Conservation (phyloP, 2,797 vertebrate species). For the Trachurus trachurus region DNA sequence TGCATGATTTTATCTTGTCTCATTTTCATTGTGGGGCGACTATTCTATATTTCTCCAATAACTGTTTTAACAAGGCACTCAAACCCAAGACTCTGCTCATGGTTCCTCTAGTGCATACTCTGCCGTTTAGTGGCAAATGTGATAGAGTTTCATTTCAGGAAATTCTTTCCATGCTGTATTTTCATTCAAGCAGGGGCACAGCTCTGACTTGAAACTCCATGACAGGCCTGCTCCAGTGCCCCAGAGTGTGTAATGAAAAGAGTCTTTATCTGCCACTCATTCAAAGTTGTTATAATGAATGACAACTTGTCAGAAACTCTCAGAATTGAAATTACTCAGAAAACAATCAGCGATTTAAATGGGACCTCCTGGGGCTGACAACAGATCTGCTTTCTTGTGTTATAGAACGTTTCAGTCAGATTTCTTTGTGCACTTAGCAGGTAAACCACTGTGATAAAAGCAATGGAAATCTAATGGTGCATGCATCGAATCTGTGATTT, state of each 20-base stretch:
- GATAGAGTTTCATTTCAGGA: constrained; percentile 88
- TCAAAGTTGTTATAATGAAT: constrained; percentile 58
- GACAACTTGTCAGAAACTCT: constrained; percentile 72
- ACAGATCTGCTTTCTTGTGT: constrained; percentile 33
- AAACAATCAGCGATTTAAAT: constrained; percentile 56
- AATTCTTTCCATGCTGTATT: constrained; percentile 82
- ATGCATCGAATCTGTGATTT: constrained; percentile 14
- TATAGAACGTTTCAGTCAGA: constrained; percentile 34
- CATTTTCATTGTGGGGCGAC: constrained; percentile 37
- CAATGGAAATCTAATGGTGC: constrained; percentile 18
- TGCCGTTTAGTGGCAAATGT: constrained; percentile 83
- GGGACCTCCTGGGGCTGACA: constrained; percentile 33
- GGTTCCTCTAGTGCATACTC: constrained; percentile 78
- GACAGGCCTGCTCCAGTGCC: constrained; percentile 51
- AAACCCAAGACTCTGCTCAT: constrained; percentile 66
- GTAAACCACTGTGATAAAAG: constrained; percentile 52
- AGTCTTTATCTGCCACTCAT: constrained; percentile 76
- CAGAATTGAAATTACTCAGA: constrained; percentile 70
- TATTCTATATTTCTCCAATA: constrained; percentile 27
- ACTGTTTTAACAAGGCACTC: constrained; percentile 56
- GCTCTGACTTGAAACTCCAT: constrained; percentile 57
- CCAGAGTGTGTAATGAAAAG: constrained; percentile 72
- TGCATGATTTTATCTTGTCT: constrained; percentile 4
- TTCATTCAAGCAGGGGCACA: constrained; percentile 74
- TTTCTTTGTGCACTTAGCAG: constrained; percentile 38